Base-by-base conservation (phyloP, 2,797 vertebrate species). In the Leucoraja ocellata region DNA sequence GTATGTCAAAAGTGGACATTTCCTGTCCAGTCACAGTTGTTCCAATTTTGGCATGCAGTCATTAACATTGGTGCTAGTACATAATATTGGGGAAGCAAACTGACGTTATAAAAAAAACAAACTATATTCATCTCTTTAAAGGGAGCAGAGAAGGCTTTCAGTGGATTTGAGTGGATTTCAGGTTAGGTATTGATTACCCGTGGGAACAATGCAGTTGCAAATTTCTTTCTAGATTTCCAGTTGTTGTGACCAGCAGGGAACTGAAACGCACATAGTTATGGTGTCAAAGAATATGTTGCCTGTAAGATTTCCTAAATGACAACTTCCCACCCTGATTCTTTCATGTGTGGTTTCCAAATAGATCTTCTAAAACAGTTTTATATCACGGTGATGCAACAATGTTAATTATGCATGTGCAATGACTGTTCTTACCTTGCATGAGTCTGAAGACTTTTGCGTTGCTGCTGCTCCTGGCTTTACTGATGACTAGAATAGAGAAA, bases 371-470 rank as follows among this genome's bases (percentile, higher is more conserved):
- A 58, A 25, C 4, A 83, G 0, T 61, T n/a, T 84, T n/a, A 13
- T 4, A 83, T 23, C 80, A 58, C 25, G 54, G 5, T n/a, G 25
- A 25, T 28, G 54, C 81, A 16, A 28, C 11, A 84, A n/a, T 84
- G 5, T 25, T 61, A 61, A 84, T 84, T 11, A 28, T 61, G 25
- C 25, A 10, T 61, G 18, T 61, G 9, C 54, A 61, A 63, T 84
- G 46, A 58, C 54, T 84, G 54, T 25, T 84, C 32, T 23, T 91
- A 91, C 88, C 65, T 91, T 91, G 88, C 88, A 71, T 71, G 88
- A 39, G n/a, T 91, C 88, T 71, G 65, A 3, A 36, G 88, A 68
- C 21, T 91, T 91, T n/a, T 71, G 86, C 11, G 61, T 21, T 71
- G 65, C 23, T 68, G 21, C 88, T 1, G 54, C 14, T 91, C 63